Evolutionary conservation across 2,888 invertebrate genomes (phyloP).

Genomic region (Plusia festucae): DNA sequence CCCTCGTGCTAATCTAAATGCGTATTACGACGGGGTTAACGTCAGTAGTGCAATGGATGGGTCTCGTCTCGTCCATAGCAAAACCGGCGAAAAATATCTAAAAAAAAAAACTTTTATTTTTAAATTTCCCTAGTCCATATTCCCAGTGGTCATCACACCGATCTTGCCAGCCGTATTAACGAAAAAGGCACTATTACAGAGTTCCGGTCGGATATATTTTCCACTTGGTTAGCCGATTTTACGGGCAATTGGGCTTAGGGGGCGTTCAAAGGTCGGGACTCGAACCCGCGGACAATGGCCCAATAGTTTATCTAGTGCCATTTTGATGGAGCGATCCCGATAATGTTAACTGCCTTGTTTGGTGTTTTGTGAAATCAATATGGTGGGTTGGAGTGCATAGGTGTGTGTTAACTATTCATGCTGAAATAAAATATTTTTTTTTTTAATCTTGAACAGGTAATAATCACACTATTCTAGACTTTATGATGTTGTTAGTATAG

Average conservation of each 20-base stretch:
- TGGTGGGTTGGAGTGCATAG: constrained; percentile 18
- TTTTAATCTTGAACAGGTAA: too few relatives aligned
- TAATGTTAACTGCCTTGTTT: constrained; percentile 77
- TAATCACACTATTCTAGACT: too few relatives aligned
- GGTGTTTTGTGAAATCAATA: constrained; percentile 42
- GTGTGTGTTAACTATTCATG: background rate
- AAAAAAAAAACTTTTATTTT: background rate
- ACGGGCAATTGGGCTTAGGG: constrained; percentile 86
- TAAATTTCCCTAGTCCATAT: constrained; percentile 17
- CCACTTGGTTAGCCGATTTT: constrained; percentile 87
- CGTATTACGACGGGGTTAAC: too few relatives aligned
- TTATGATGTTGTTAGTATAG: too few relatives aligned
- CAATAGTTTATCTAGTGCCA: constrained; percentile 82
- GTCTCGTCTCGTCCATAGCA: too few relatives aligned
- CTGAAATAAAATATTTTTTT: too few relatives aligned
- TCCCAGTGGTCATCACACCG: constrained; percentile 23
- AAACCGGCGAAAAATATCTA: too few relatives aligned
- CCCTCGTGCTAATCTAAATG: too few relatives aligned
- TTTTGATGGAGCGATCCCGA: constrained; percentile 78
- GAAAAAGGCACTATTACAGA: constrained; percentile 75
- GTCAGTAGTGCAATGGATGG: too few relatives aligned
- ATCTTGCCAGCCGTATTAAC: constrained; percentile 69
- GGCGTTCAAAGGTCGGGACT: constrained; percentile 72
- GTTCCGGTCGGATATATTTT: constrained; percentile 85
- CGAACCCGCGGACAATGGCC: constrained; percentile 76